Base-by-base conservation (phyloP, 1,140 invertebrate genomes). In the Drosophila lini region DNA sequence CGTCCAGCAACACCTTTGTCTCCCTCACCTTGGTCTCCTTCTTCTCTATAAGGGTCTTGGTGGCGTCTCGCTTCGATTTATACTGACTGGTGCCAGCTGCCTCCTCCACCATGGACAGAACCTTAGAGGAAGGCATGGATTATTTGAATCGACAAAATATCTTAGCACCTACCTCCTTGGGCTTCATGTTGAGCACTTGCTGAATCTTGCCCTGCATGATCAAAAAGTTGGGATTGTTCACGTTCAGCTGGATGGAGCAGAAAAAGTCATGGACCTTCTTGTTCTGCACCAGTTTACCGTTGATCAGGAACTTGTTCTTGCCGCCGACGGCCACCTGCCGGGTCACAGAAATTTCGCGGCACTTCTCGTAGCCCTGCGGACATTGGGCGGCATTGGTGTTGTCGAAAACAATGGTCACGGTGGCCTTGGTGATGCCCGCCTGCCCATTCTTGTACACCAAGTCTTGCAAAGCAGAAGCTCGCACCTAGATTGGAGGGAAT, bases 201-300 rank as follows among this genome's bases (percentile, higher is more conserved):
- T 98, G 99, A 58, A 99, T 99, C 83, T 98, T 95, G 9, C 99
- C 99, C 94, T 99, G 99, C 99, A 99, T 99, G 80, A 99, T 99
- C 5, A 99, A 95, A 92, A 99, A 99, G 93, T 99, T 98, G 5
- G 99, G 99, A 94, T 99, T 99, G 93, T 99, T 99, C 0, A 99
- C 97, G 93, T 99, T 99, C 3, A 99, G 93, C 89, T 99, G 98
- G 8, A 99, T 96, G 0, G 98, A 98, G 80, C 97, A 97, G 92
- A 99, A 99, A 77, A 99, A 93, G 93, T 99, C 99, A 59, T 96
- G 95, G 0, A 99, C 97, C 81, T 96, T 94, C 85, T 97, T 98
- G 91, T 98, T 98, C 76, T 96, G 94, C 0, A 98, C 98, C 92
- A 96, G 96, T 41, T 95, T 95, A 7, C 98, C 98, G 93, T 99